Evolutionary conservation across 1,140 invertebrate species (phyloP), one percentile per base, ranked within the genome.

Genomic region (Drosophila bocki): DNA sequence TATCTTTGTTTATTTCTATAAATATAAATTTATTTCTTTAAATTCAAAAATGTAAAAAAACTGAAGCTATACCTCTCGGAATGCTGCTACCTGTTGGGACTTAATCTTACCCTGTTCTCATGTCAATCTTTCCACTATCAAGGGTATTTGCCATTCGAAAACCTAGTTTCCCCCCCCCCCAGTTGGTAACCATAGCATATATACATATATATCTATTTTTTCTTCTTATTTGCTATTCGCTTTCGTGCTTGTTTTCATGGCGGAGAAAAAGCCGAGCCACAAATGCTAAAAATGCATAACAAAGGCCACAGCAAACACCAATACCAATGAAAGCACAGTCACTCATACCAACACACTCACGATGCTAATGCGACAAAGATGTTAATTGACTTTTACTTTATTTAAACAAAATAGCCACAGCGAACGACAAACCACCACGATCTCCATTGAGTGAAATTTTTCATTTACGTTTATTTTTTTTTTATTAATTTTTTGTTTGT

Each of bases 321-420:
- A 78, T 29, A 64, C 47, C 45, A 11, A 9, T 22, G 32, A 33
- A 33, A 7, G 32, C 44, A 47, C 64, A 80, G 17, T 61, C n/a
- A 50, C 32, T 61, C 63, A 70, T 12, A 80, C 35, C 26, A 29
- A 58, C 29, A 54, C 44, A 71, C 26, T 61, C 63, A 68, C 19
- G 53, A 56, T 90, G 85, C 56, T 90, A 88, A 88, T 90, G 75
- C 69, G 85, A 90, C 85, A 90, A 90, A 85, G 85, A 85, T 90
- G 85, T 90, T 90, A 90, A 90, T 90, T 90, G 85, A 88, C 85
- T 90, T 90, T 90, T 90, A 90, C 85, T 90, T 90, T 85, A 82
- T 79, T 85, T 75, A 90, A 90, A 90, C 81, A 90, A 82, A 80
- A 80, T 69, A 87, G 75, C 71, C 82, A 78, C 75, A 86, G 59